Conservation (phyloP, 2,888 invertebrate genomes). For the Melitaea athalia region DNA sequence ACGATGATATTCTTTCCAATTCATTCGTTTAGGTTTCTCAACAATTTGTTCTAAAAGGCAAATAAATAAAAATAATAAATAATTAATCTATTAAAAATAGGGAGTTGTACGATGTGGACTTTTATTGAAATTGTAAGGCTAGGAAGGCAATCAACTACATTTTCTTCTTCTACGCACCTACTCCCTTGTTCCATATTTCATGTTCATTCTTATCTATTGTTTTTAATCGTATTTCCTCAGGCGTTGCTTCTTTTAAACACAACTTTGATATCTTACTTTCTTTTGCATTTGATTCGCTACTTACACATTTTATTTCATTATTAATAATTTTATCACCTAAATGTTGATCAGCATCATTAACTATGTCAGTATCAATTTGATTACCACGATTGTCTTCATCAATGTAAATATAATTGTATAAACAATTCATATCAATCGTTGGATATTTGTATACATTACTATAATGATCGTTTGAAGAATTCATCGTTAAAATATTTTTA, state of each 20-base stretch:
- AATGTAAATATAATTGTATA: not conserved
- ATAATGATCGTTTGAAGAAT: not conserved
- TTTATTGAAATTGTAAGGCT: not conserved
- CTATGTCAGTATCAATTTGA: not conserved
- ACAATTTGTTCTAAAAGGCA: constrained; percentile 16
- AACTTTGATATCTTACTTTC: not conserved
- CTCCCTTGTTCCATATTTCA: not conserved
- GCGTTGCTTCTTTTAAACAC: not conserved
- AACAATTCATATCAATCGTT: constrained; percentile 2
- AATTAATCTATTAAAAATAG: not conserved
- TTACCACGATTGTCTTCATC: not conserved
- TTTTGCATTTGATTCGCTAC: not conserved
- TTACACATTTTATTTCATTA: not conserved
- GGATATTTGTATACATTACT: not conserved
- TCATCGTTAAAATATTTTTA: not conserved
- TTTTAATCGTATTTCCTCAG: not conserved
- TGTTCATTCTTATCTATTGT: not conserved
- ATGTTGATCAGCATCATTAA: not conserved
- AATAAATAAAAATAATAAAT: not conserved
- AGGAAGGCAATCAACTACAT: not conserved
- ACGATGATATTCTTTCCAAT: constrained; percentile 67
- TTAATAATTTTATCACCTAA: not conserved
- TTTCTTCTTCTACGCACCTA: not conserved
- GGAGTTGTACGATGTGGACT: not conserved
- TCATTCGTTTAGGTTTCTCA: constrained; percentile 46